A percentile compares a stretch with the other conserved stretches of the same genome.
These are phyloP conservation scores for Harpegnathos saltator DNA, from an alignment of 1,140 invertebrate genomes.

Conservation along the genomic window DNA sequence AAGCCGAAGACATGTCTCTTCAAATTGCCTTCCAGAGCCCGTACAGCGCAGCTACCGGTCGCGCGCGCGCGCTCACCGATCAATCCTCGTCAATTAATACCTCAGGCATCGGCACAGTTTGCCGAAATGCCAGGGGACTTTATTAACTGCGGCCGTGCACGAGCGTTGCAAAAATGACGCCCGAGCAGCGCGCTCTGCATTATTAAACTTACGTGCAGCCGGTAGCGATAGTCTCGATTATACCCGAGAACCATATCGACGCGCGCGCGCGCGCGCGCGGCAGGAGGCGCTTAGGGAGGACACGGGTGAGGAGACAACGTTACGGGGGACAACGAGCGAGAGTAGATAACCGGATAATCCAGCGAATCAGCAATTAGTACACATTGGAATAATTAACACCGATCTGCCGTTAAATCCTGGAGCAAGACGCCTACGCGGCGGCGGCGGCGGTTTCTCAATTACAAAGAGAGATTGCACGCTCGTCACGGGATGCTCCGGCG, in stretches of 20 bases:
- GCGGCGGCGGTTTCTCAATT: constrained; percentile 62
- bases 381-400: constrained; percentile 75
- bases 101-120: too few relatives aligned
- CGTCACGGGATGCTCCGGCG: constrained; percentile 33
- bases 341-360: constrained; percentile 76
- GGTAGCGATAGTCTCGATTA: constrained; percentile 26
- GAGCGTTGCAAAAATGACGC: too few relatives aligned
- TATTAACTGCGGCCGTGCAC: too few relatives aligned
- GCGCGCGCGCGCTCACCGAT: too few relatives aligned
- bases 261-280: too few relatives aligned
- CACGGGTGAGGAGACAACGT: background rate
- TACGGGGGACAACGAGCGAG: constrained; percentile 1
- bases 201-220: constrained; percentile 20
- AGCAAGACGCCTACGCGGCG: constrained; percentile 45
- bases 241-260: too few relatives aligned
- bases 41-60: too few relatives aligned
- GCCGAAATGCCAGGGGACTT: too few relatives aligned
- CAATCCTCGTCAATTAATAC: too few relatives aligned
- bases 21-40: too few relatives aligned
- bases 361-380: constrained; percentile 74
- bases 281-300: too few relatives aligned
- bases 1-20: too few relatives aligned
- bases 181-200: background rate
- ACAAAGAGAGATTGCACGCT: constrained; percentile 55
- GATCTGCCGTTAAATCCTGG: constrained; percentile 68